Conservation (phyloP, 2,888 invertebrate genomes). For the Thelaira solivaga region DNA sequence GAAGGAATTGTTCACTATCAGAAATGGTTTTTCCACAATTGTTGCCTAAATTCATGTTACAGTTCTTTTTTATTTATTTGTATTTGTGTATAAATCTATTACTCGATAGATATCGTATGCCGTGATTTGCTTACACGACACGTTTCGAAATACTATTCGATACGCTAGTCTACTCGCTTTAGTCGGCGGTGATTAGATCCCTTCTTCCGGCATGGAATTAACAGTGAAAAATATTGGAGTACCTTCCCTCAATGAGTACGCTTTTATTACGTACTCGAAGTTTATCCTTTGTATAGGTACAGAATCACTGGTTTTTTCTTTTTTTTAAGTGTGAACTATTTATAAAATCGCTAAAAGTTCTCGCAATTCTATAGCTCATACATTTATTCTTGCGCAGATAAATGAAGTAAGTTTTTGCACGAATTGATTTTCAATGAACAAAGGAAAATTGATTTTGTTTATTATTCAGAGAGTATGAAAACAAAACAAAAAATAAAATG, state of each 20-base stretch:
- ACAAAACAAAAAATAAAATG: background rate
- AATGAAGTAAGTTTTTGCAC: constrained; percentile 28
- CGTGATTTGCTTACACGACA: too few species aligned
- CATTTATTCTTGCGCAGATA: constrained; percentile 26
- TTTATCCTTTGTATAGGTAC: background rate
- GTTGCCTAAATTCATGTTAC: too few species aligned
- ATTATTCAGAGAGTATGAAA: background rate
- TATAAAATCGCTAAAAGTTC: constrained; percentile 39
- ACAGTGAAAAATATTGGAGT: too few species aligned
- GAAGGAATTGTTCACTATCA: too few species aligned
- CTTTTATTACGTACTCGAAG: background rate
- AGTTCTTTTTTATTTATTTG: too few species aligned
- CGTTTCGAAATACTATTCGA: too few species aligned
- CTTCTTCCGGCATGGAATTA: too few species aligned
- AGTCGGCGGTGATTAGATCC: too few species aligned
- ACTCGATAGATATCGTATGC: too few species aligned
- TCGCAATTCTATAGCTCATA: constrained; percentile 5
- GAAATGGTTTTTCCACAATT: too few species aligned
- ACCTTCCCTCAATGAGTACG: background rate
- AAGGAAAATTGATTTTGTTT: constrained; percentile 21
- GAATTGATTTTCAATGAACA: constrained; percentile 20
- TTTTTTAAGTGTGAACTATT: constrained; percentile 36
- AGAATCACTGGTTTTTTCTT: background rate
- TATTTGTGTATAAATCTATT: too few species aligned
- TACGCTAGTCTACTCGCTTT: too few species aligned